Evolutionary conservation across 2,797 vertebrate genomes (phyloP).

Genomic region (Leuciscus waleckii): DNA sequence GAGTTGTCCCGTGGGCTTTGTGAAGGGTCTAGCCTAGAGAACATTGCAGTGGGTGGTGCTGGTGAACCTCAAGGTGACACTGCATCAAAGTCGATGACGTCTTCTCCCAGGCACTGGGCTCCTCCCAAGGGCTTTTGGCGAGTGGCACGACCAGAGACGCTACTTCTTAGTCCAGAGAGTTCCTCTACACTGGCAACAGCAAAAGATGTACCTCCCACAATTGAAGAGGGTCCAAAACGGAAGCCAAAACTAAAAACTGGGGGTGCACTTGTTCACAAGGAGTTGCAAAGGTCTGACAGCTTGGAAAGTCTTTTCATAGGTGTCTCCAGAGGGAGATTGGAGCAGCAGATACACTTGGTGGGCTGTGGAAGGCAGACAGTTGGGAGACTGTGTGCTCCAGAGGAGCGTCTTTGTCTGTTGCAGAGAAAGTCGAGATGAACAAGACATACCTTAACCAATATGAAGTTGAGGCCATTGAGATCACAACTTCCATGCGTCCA

Average conservation of each 20-base stretch:
- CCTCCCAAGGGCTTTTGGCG: slow-evolving; percentile 81
- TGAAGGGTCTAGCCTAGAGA: slow-evolving; percentile 68
- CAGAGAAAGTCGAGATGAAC: slow-evolving; percentile 83
- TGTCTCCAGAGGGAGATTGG: slow-evolving; percentile 61
- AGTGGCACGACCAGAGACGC: slow-evolving; percentile 73
- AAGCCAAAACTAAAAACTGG: slow-evolving; percentile 47
- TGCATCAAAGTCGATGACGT: slow-evolving; percentile 48
- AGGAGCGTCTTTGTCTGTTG: slow-evolving; percentile 68
- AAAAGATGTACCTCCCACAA: slow-evolving; percentile 61
- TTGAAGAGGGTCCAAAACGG: slow-evolving; percentile 46
- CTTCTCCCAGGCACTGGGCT: slow-evolving; percentile 72
- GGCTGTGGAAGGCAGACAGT: slow-evolving; percentile 73
- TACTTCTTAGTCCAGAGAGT: slow-evolving; percentile 69
- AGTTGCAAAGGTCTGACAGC: slow-evolving; percentile 68
- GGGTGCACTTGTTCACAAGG: slow-evolving; percentile 30
- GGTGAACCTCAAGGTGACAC: slow-evolving; percentile 63
- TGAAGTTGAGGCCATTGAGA: slow-evolving; percentile 2
- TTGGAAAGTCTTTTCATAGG: slow-evolving; percentile 69
- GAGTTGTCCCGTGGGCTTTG: slow-evolving; percentile 51
- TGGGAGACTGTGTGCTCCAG: slow-evolving; percentile 66
- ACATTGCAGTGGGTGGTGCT: slow-evolving; percentile 63
- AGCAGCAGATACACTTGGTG: slow-evolving; percentile 48
- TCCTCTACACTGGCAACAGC: slow-evolving; percentile 46
- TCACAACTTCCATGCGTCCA: neutral
- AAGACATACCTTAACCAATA: slow-evolving; percentile 75